These are phyloP conservation scores for Blastomussa wellsi DNA, from an alignment of 92 coral and sea anemone genomes.

Conservation along the genomic window DNA sequence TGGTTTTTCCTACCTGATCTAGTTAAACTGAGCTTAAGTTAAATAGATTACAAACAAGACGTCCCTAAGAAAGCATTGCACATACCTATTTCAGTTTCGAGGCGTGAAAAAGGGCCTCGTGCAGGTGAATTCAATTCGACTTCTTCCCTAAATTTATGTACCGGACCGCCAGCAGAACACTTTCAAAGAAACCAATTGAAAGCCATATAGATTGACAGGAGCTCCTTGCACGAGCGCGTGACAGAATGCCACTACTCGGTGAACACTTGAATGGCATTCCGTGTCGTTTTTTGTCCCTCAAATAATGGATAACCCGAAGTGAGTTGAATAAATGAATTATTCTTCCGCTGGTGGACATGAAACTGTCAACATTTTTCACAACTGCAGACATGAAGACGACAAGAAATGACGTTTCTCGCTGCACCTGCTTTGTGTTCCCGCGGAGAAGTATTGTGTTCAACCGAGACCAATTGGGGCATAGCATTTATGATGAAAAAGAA, in stretches of 20 bases:
- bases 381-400: constrained; percentile 47
- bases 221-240: neutral
- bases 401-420: constrained; percentile 28
- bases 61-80: neutral
- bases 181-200: neutral
- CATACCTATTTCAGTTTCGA: constrained; percentile 10
- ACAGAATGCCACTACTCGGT: constrained; percentile 20
- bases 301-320: constrained; percentile 37
- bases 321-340: constrained; percentile 38
- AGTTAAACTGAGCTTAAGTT: neutral
- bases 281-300: constrained; percentile 19
- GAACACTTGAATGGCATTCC: constrained; percentile 13
- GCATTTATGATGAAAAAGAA: neutral
- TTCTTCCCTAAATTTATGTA: constrained; percentile 1
- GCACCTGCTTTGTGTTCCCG: constrained; percentile 31
- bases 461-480: neutral
- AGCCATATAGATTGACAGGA: constrained; percentile 3
- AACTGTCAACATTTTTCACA: constrained; percentile 44
- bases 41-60: neutral
- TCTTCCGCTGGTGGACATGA: constrained; percentile 34
- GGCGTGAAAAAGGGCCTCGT: neutral
- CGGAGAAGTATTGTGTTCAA: neutral
- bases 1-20: constrained; percentile 4
- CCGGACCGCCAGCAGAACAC: neutral
- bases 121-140: constrained; percentile 2